Conservation (phyloP, 2,113 vertebrate genomes). For the Clinocottus analis region DNA sequence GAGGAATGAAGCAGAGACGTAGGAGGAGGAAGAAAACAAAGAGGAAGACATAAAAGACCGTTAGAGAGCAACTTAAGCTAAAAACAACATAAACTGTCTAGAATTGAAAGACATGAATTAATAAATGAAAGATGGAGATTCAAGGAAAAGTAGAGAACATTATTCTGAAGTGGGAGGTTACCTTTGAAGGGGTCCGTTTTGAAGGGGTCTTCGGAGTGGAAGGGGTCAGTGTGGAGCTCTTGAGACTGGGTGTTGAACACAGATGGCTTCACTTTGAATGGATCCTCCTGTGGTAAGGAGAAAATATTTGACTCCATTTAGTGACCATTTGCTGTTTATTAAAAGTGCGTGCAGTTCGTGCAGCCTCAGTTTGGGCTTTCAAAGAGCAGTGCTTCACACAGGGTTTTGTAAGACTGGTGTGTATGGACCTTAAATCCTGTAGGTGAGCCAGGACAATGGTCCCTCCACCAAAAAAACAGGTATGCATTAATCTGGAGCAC, state of each 20-base stretch:
- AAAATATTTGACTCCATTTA: background rate
- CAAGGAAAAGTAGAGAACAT: background rate
- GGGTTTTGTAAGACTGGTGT: too few relatives aligned
- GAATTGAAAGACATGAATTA: background rate
- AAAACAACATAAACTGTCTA: constrained; percentile 20
- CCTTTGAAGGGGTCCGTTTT: constrained; percentile 96
- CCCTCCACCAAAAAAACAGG: too few relatives aligned
- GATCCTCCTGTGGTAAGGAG: constrained; percentile 87
- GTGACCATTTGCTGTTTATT: too few relatives aligned
- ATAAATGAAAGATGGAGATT: background rate
- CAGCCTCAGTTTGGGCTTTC: too few relatives aligned
- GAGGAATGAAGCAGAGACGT: constrained; percentile 40
- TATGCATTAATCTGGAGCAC: too few relatives aligned
- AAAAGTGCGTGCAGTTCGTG: too few relatives aligned
- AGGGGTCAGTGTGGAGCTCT: constrained; percentile 91
- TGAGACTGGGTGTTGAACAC: constrained; percentile 88
- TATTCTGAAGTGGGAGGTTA: background rate
- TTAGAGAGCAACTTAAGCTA: constrained; percentile 43
- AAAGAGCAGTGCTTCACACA: too few relatives aligned
- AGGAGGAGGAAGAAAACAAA: constrained; percentile 36
- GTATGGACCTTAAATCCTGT: too few relatives aligned
- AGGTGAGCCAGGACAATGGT: too few relatives aligned
- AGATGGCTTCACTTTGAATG: constrained; percentile 92
- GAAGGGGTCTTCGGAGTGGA: constrained; percentile 97
- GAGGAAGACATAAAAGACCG: constrained; percentile 46